Evolutionary conservation across 2,113 vertebrate species (phyloP).

Genomic region (Spheniscus mendiculus): DNA sequence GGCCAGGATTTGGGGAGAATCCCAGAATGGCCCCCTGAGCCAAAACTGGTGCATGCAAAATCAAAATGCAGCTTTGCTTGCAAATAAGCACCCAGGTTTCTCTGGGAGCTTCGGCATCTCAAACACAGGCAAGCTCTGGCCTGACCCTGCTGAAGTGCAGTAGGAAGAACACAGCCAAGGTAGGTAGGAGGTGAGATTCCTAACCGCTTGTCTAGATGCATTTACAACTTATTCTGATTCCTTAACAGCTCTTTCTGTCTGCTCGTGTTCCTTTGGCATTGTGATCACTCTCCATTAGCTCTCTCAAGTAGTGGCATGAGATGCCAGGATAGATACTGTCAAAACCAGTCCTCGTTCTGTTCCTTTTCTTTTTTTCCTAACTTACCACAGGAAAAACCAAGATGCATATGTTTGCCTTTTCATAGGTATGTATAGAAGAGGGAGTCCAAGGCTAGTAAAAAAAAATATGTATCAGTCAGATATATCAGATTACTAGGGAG

Average conservation of each 20-base stretch:
- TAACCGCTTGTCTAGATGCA: conserved; percentile 47
- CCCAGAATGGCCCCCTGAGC: background rate
- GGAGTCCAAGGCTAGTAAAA: background rate
- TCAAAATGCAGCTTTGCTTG: background rate
- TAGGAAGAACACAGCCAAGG: background rate
- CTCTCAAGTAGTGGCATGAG: conserved; percentile 24
- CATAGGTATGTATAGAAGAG: background rate
- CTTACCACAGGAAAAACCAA: background rate
- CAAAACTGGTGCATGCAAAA: background rate
- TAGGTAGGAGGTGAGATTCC: conserved; percentile 23
- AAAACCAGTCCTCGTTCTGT: conserved; percentile 33
- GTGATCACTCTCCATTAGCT: conserved; percentile 54
- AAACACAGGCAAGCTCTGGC: background rate
- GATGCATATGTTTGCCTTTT: background rate
- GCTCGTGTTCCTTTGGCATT: conserved; percentile 23
- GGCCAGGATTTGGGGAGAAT: background rate
- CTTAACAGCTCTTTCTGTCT: conserved; percentile 49
- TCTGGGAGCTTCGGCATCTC: background rate
- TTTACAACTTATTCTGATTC: conserved; percentile 51
- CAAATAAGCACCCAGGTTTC: background rate
- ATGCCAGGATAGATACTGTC: conserved; percentile 61
- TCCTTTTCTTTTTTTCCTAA: background rate
- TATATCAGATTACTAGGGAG: background rate
- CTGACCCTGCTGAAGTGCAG: background rate
- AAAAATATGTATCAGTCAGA: background rate